These are phyloP conservation scores for Sphyrna mokarran DNA, from an alignment of 2,113 vertebrate species.

Conservation along the genomic window DNA sequence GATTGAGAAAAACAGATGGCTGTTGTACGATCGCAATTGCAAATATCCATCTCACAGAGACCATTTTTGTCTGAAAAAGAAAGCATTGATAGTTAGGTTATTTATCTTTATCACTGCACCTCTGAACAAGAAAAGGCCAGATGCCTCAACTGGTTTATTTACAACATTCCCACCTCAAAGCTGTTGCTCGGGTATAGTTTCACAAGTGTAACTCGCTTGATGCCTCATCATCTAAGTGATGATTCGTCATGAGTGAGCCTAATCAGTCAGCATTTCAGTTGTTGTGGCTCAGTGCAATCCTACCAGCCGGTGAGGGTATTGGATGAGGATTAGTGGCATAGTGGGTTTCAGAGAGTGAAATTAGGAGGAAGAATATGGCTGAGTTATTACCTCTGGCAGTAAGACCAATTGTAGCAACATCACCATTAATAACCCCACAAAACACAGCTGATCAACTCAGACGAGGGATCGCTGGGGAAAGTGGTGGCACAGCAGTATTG, in stretches of 20 bases:
- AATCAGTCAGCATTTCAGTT: background rate
- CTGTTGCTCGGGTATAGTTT: no score
- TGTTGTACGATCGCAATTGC: slow-evolving; percentile 69
- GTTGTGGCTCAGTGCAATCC: background rate
- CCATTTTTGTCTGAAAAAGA: slow-evolving; percentile 58
- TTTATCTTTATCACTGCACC: background rate
- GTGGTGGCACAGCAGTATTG: no score
- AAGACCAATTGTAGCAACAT: background rate
- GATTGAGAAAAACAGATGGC: slow-evolving; percentile 68
- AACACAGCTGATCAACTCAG: background rate
- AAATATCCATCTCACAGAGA: slow-evolving; percentile 63
- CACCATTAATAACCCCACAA: background rate
- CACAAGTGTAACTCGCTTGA: background rate
- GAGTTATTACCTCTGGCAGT: background rate
- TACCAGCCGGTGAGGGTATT: background rate
- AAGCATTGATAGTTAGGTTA: background rate
- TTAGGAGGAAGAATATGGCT: background rate
- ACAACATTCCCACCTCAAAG: background rate
- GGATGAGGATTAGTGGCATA: background rate
- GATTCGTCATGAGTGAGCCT: background rate
- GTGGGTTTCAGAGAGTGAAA: background rate
- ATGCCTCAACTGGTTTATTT: background rate
- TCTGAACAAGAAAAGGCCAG: background rate
- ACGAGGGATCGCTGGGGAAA: background rate
- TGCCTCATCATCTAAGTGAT: background rate